Conservation (phyloP, 2,888 invertebrate genomes). For the Galerucella calmariensis region DNA sequence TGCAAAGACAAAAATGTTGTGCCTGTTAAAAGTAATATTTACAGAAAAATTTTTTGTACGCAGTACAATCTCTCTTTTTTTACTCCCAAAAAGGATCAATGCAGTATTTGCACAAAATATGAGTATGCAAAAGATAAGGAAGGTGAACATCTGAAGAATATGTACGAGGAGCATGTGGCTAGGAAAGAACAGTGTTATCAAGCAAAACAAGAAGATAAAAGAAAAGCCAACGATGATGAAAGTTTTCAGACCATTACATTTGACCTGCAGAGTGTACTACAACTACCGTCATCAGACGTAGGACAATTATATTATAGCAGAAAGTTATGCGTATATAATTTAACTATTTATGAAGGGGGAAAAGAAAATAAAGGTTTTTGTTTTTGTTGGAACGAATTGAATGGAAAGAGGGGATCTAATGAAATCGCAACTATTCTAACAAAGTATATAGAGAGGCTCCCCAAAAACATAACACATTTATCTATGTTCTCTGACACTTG, state of each 20-base stretch:
- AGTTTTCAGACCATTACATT: too few species aligned
- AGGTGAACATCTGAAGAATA: too few species aligned
- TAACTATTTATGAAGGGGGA: constrained; percentile 2
- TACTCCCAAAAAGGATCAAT: constrained; percentile 8
- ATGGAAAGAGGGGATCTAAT: too few species aligned
- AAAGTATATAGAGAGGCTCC: neutral
- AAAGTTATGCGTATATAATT: neutral
- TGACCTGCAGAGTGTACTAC: neutral
- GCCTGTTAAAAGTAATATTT: neutral
- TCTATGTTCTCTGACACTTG: constrained; percentile 50
- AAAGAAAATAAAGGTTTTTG: neutral
- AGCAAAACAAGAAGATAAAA: too few species aligned
- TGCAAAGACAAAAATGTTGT: constrained; percentile 6
- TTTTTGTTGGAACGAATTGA: too few species aligned
- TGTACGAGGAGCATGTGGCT: too few species aligned
- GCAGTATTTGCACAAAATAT: constrained; percentile 10
- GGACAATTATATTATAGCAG: neutral
- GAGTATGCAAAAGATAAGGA: neutral
- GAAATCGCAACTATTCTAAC: too few species aligned
- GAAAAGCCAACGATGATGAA: too few species aligned
- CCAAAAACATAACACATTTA: neutral
- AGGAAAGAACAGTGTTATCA: too few species aligned
- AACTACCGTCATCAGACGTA: neutral
- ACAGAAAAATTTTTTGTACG: constrained; percentile 12
- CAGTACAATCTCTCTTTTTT: constrained; percentile 15